Conservation (phyloP, 2,888 invertebrate species). For the Torymus auratus region DNA sequence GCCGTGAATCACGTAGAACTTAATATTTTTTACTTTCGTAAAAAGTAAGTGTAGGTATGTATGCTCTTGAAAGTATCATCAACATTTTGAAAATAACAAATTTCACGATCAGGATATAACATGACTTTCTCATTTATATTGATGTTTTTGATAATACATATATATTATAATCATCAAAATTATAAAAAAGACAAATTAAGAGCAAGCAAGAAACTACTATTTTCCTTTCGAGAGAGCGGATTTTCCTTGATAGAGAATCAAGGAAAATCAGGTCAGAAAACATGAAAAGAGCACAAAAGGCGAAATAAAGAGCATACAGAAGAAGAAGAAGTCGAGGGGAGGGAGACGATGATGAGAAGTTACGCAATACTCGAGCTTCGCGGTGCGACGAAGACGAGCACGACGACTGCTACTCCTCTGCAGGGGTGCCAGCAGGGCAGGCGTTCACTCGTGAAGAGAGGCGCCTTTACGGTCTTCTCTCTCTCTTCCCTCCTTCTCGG, state of each 20-base stretch:
- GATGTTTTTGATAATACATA: no score
- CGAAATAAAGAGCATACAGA: neutral
- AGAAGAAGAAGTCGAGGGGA: neutral
- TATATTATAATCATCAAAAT: no score
- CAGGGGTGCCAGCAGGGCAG: constrained; percentile 61
- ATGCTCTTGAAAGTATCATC: neutral
- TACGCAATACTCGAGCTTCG: constrained; percentile 18
- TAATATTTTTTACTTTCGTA: no score
- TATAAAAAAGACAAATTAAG: no score
- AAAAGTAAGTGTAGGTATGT: neutral
- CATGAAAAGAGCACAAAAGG: neutral
- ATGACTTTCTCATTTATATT: no score
- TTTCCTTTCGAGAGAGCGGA: no score
- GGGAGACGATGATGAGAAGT: neutral
- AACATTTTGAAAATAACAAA: no score
- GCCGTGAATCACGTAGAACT: no score
- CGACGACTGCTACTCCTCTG: neutral
- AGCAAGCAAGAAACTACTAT: no score
- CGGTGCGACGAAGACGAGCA: neutral
- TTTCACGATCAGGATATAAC: no score
- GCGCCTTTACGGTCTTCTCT: constrained; percentile 59
- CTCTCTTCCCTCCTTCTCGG: constrained; percentile 3
- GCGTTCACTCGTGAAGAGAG: constrained; percentile 65
- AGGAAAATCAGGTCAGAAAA: neutral
- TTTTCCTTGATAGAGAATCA: no score